A percentile compares a stretch with the other conserved stretches of the same genome.
Conservation (phyloP, 2,888 invertebrate genomes). For the Drosophila barbarae region DNA sequence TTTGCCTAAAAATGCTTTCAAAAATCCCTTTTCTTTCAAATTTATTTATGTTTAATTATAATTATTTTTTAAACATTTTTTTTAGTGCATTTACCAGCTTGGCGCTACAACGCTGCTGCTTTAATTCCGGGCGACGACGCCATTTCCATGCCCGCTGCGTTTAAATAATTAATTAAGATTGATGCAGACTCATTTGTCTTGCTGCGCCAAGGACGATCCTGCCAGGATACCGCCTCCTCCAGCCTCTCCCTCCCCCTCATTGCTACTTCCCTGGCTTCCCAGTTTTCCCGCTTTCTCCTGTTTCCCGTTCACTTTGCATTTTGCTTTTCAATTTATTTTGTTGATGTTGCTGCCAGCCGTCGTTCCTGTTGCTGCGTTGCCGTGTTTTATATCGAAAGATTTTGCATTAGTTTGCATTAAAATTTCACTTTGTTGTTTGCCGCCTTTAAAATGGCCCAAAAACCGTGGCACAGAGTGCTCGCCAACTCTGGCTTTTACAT, state of each 20-base stretch:
- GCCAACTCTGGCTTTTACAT: constrained; percentile 43
- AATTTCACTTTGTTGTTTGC: constrained; percentile 72
- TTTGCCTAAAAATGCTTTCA: not conserved
- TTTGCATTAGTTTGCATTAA: constrained; percentile 73
- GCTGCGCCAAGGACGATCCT: constrained; percentile 56
- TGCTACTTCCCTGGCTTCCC: constrained; percentile 1
- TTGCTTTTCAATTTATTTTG: constrained; percentile 70
- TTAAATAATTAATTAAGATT: constrained; percentile 76
- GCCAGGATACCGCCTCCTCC: constrained; percentile 14
- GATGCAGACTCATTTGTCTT: constrained; percentile 75
- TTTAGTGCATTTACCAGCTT: constrained; percentile 17
- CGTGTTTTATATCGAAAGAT: constrained; percentile 60
- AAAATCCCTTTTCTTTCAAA: not conserved
- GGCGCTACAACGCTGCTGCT: constrained; percentile 47
- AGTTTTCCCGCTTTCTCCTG: not conserved
- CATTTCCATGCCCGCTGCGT: constrained; percentile 73
- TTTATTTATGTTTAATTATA: not conserved
- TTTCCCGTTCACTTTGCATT: constrained; percentile 64
- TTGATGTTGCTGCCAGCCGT: constrained; percentile 38
- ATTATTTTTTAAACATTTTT: no score
- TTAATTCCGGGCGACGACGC: constrained; percentile 64
- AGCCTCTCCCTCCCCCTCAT: not conserved
- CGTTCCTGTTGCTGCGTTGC: constrained; percentile 32
- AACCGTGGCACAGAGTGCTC: constrained; percentile 1
- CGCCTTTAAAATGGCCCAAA: constrained; percentile 49